Conservation (phyloP, 2,113 vertebrate genomes). For the Rallus limicola region DNA sequence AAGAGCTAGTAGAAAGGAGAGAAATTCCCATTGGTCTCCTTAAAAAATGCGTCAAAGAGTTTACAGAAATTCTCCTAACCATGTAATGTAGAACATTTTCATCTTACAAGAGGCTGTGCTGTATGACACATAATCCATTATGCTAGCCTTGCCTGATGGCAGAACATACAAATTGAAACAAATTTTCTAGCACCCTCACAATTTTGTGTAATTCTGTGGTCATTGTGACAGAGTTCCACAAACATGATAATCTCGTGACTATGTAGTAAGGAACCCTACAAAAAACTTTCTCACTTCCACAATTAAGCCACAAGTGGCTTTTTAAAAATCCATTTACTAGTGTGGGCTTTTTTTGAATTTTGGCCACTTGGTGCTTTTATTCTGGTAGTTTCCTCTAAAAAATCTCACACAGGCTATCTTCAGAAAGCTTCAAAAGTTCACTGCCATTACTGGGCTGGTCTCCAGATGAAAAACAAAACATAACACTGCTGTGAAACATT, state of each 20-base stretch:
- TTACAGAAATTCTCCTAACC: not conserved
- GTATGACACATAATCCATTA: not conserved
- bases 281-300: not conserved
- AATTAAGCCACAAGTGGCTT: not conserved
- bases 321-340: not conserved
- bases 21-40: not conserved
- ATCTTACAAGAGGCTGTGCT: not conserved
- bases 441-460: not conserved
- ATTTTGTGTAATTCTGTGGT: not conserved
- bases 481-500: not conserved
- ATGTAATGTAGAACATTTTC: fast-evolving
- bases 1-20: not conserved
- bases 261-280: not conserved
- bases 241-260: not conserved
- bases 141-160: not conserved
- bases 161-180: not conserved
- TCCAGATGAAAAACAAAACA: not conserved
- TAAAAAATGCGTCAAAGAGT: not conserved
- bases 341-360: not conserved
- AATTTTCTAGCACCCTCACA: not conserved
- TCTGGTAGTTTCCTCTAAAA: not conserved
- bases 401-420: not conserved
- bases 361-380: not conserved
- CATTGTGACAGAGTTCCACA: not conserved
- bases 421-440: not conserved